A percentile compares a stretch with the other conserved stretches of the same genome.
Evolutionary conservation across 2,113 vertebrate genomes (phyloP).

Genomic region (Illadopsis cleaveri): DNA sequence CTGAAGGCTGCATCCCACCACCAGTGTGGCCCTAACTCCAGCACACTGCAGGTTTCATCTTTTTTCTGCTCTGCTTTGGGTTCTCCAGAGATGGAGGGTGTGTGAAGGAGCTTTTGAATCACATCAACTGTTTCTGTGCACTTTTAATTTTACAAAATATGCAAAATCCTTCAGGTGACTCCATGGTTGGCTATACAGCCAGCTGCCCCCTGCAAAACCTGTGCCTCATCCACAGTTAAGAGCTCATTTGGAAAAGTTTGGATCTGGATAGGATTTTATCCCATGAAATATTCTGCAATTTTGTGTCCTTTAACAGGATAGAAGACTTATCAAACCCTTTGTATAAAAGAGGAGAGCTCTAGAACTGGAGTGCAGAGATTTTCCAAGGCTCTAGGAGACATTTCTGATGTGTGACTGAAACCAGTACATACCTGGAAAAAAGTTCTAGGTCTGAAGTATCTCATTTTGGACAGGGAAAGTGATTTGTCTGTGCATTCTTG

Average conservation of each 20-base stretch:
- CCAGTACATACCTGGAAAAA: background rate
- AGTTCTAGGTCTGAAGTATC: background rate
- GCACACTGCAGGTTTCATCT: background rate
- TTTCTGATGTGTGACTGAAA: background rate
- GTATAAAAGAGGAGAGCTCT: background rate
- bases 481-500: background rate
- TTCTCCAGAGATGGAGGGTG: background rate
- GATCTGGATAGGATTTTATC: background rate
- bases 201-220: background rate
- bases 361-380: background rate
- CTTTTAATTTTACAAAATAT: background rate
- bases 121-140: background rate
- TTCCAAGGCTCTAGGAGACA: background rate
- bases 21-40: background rate
- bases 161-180: background rate
- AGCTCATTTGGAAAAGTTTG: background rate
- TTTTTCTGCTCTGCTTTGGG: background rate
- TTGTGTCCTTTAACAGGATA: background rate
- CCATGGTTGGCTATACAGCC: too few species aligned
- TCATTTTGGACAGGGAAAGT: background rate
- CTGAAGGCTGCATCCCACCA: fast-evolving
- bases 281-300: background rate
- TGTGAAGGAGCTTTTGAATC: background rate
- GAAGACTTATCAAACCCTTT: background rate
- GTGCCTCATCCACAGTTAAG: too few species aligned